Conservation (phyloP, 1,140 invertebrate genomes). For the Drosophila biarmipes region DNA sequence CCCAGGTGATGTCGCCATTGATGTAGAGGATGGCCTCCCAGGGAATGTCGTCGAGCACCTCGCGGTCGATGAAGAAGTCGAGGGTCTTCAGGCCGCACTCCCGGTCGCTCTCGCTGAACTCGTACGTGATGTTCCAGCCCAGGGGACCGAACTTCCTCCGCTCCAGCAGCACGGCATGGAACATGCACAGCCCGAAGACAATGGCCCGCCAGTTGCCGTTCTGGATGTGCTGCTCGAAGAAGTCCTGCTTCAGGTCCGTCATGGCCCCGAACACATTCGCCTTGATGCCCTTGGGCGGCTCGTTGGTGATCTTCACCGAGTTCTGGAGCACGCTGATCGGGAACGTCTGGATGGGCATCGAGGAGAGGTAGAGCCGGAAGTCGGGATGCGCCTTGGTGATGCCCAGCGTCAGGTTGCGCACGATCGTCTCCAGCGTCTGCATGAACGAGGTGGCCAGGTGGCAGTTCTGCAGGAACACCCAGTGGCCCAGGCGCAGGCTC, state of each 20-base stretch:
- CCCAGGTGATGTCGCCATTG: conserved; percentile 95
- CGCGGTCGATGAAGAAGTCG: conserved; percentile 90
- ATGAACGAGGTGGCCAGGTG: conserved; percentile 97
- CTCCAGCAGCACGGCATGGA: conserved; percentile 95
- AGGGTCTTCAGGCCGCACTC: conserved; percentile 94
- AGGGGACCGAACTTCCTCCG: conserved; percentile 95
- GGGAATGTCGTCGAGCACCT: conserved; percentile 86
- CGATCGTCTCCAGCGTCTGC: conserved; percentile 89
- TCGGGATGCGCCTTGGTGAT: conserved; percentile 87
- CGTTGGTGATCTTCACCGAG: conserved; percentile 96
- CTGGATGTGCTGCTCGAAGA: conserved; percentile 91
- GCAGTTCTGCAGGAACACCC: conserved; percentile 96
- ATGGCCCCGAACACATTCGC: conserved; percentile 93
- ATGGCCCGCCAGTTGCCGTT: conserved; percentile 90
- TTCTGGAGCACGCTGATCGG: conserved; percentile 96
- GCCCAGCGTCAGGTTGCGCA: conserved; percentile 89
- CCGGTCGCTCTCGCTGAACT: conserved; percentile 95
- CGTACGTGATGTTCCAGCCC: conserved; percentile 96
- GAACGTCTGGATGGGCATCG: conserved; percentile 93
- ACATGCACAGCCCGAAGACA: conserved; percentile 91
- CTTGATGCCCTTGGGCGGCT: conserved; percentile 94
- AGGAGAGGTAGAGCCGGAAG: conserved; percentile 94
- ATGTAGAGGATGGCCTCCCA: conserved; percentile 96
- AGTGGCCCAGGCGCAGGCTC: conserved; percentile 89
- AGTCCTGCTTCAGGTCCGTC: conserved; percentile 90